Base-by-base conservation (phyloP, 2,888 invertebrate genomes). In the Seladonia tumulorum region DNA sequence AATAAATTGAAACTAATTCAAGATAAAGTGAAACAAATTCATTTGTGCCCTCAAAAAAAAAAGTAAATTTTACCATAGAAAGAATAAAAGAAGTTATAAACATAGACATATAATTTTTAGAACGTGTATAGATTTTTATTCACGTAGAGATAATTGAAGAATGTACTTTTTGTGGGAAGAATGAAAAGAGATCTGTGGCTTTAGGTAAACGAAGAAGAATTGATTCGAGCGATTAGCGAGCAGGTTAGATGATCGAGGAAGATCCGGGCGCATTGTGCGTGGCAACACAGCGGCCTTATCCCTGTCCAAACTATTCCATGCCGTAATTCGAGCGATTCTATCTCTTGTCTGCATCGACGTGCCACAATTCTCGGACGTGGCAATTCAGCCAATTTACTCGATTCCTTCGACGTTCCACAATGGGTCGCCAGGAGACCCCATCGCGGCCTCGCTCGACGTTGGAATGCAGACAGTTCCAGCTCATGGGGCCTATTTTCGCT, bases 371-470 rank as follows among this genome's bases (percentile, higher is more conserved):
- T 91, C 86, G 90, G 89, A 90, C 89, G 86, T 78, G 84, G 90
- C 91, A 93, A 93, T 93, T 93, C 87, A 93, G 90, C 90, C 91
- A 93, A 93, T 93, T 93, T 91, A 92, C 88, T 93, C 85, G 88
- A 93, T 92, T 92, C 88, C 90, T 82, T 84, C 82, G 81, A 76
- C 90, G 84, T 83, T 83, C 83, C 82, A 88, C 90, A 89, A 91
- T 88, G 83, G 79, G 87, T 85, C 83, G 74, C 80, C 81, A 83
- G 81, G 66, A 84, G 83, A 78, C 83, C 80, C 80, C 72, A 76
- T 82, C 60, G 81, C 81, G 76, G 78, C 78, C 72, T 73, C 78
- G 74, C 39, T 76, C 75, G 80, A 81, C 76, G 73, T 53, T 53
- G 71, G 87, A 89, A 86, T 81, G 84, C 81, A 83, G 77, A 85